Conservation (phyloP, 2,888 invertebrate species). For the Melanostoma mellinum region DNA sequence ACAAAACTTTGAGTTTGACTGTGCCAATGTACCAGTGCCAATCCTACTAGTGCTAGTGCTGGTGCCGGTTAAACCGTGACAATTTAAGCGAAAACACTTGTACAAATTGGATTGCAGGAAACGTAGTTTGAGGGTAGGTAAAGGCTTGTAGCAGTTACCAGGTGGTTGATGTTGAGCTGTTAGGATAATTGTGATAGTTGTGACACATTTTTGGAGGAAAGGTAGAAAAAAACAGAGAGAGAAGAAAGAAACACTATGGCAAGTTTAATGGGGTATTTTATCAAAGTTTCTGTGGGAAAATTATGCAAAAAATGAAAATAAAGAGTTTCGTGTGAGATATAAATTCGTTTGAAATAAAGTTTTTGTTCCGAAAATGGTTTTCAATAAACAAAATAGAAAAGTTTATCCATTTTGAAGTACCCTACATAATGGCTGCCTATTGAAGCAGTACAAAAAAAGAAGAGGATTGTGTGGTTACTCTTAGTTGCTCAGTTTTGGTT, state of each 20-base stretch:
- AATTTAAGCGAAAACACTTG: constrained; percentile 71
- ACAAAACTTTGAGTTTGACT: constrained; percentile 49
- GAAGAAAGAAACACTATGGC: background rate
- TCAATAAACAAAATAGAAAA: background rate
- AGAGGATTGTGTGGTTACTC: too few relatives aligned
- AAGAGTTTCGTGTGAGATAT: background rate
- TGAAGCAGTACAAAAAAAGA: too few relatives aligned
- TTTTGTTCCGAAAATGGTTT: background rate
- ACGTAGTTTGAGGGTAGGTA: background rate
- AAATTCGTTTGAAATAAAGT: background rate
- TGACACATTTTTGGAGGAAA: constrained; percentile 36
- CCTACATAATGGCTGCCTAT: too few relatives aligned
- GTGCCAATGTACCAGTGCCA: background rate
- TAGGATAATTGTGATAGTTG: constrained; percentile 61
- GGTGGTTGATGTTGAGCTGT: constrained; percentile 45
- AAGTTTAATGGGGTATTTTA: constrained; percentile 20
- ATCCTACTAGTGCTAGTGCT: background rate
- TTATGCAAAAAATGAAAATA: constrained; percentile 1
- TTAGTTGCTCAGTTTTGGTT: too few relatives aligned
- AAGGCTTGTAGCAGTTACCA: constrained; percentile 27
- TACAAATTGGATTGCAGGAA: constrained; percentile 63
- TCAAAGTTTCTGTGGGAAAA: background rate
- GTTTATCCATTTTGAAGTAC: too few relatives aligned
- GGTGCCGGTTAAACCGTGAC: constrained; percentile 57
- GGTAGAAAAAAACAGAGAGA: background rate